Evolutionary conservation across 2,113 vertebrate species (phyloP).

Genomic region (Centropus unirufus): DNA sequence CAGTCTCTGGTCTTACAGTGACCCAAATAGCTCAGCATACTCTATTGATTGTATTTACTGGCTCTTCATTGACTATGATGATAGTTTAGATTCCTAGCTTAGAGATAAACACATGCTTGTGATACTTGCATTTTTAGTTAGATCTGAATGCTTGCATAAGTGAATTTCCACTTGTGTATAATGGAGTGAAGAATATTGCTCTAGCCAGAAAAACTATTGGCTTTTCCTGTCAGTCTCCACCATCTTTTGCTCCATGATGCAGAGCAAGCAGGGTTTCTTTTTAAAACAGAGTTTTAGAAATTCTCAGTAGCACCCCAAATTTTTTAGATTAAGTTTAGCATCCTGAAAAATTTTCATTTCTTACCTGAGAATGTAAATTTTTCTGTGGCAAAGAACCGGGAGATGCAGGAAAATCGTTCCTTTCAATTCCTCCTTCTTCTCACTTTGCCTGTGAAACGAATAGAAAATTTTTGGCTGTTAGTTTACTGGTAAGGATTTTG

Average conservation of each 20-base stretch:
- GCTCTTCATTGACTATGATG: neutral
- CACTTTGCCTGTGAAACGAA: neutral
- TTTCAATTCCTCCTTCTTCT: neutral
- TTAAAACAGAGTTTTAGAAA: neutral
- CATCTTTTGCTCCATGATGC: neutral
- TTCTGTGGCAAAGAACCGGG: neutral
- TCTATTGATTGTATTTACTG: neutral
- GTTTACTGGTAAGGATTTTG: neutral
- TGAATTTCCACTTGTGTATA: neutral
- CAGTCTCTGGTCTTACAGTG: neutral
- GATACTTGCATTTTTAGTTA: fast-evolving
- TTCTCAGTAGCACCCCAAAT: neutral
- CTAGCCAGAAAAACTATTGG: neutral
- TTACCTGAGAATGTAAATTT: neutral
- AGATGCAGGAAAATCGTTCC: neutral
- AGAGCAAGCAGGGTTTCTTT: neutral
- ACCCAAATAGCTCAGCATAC: neutral
- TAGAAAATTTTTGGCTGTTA: neutral
- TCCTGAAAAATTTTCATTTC: neutral
- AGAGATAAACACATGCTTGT: neutral
- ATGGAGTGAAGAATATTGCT: neutral
- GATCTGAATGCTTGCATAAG: neutral
- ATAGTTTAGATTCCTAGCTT: neutral
- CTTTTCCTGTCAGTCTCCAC: neutral
- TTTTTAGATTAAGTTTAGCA: neutral